phyloP scores from a whole-genome alignment of 2,888 invertebrate genomes.

The Drosophila lacicola region DNA sequence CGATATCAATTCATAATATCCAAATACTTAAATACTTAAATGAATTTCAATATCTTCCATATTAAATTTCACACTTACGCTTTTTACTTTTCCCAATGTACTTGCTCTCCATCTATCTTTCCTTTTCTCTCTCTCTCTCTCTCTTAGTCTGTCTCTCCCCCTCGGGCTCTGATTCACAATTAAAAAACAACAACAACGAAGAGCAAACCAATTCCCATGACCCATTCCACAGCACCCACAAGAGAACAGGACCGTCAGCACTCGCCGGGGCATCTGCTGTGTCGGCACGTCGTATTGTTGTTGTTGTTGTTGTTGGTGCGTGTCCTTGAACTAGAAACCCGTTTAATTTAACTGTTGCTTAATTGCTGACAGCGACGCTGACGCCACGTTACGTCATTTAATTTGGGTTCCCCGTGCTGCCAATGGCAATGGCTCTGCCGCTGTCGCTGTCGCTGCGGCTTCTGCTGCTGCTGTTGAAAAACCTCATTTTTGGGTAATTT shows the following conservation, averaged over 20 bases:
- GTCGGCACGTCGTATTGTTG: slow-evolving; percentile 38
- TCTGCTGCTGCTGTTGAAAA: slow-evolving; percentile 47
- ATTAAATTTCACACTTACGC: neutral
- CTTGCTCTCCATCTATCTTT: neutral
- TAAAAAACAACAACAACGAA: slow-evolving; percentile 51
- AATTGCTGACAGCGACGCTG: slow-evolving; percentile 78
- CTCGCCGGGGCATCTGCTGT: slow-evolving; percentile 36
- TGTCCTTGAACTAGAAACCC: slow-evolving; percentile 84
- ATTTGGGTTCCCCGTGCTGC: slow-evolving; percentile 48
- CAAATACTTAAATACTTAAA: neutral
- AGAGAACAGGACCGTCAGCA: slow-evolving; percentile 25
- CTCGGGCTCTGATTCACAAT: slow-evolving; percentile 51
- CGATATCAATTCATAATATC: too few species aligned
- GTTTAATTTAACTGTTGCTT: slow-evolving; percentile 84
- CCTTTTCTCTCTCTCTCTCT: neutral
- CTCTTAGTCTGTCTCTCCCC: neutral
- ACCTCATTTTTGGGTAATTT: slow-evolving; percentile 81
- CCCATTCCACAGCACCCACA: slow-evolving; percentile 35
- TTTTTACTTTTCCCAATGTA: neutral
- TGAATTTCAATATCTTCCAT: neutral
- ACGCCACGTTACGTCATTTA: slow-evolving; percentile 74
- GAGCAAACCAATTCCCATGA: slow-evolving; percentile 32
- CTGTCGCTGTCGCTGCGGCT: slow-evolving; percentile 19
- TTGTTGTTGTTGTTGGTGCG: slow-evolving; percentile 52
- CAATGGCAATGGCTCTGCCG: slow-evolving; percentile 32